Conservation (phyloP, 2,888 invertebrate species). For the Allygus modestus region DNA sequence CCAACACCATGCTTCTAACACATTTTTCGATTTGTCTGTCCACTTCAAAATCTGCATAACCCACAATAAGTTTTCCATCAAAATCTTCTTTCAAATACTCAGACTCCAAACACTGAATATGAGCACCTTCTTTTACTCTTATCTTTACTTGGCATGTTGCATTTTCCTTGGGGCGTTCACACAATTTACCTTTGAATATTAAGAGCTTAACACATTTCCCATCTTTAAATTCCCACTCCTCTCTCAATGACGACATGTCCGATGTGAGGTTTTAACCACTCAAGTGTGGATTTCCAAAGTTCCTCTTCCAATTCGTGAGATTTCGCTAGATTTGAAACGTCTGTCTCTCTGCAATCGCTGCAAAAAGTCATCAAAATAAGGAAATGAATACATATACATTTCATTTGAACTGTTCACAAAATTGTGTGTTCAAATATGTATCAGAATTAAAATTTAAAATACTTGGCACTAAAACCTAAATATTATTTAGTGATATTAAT, state of each 20-base stretch:
- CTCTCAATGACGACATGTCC: conserved; percentile 17
- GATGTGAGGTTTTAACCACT: conserved; percentile 35
- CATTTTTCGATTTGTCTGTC: conserved; percentile 71
- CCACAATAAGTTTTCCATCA: conserved; percentile 65
- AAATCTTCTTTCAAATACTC: conserved; percentile 43
- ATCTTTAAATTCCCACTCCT: conserved; percentile 35
- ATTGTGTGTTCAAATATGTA: too few species aligned
- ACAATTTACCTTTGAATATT: conserved; percentile 14
- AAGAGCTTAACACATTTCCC: conserved; percentile 18
- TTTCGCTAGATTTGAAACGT: conserved; percentile 73
- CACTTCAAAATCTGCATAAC: conserved; percentile 71
- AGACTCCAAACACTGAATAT: conserved; percentile 11
- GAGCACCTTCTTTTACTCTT: conserved; percentile 42
- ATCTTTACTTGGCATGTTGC: conserved; percentile 55
- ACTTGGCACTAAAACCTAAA: too few species aligned
- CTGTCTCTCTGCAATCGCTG: conserved; percentile 78
- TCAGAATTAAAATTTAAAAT: too few species aligned
- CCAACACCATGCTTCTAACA: conserved; percentile 64
- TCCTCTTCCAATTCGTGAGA: conserved; percentile 39
- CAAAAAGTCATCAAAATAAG: conserved; percentile 70
- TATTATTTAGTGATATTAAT: too few species aligned
- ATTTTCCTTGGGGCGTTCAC: conserved; percentile 46
- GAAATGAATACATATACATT: background rate
- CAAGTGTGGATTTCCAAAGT: conserved; percentile 48
- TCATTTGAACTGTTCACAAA: too few species aligned